Conservation (phyloP, 2,797 vertebrate genomes). For the Syngnathus rostellatus region DNA sequence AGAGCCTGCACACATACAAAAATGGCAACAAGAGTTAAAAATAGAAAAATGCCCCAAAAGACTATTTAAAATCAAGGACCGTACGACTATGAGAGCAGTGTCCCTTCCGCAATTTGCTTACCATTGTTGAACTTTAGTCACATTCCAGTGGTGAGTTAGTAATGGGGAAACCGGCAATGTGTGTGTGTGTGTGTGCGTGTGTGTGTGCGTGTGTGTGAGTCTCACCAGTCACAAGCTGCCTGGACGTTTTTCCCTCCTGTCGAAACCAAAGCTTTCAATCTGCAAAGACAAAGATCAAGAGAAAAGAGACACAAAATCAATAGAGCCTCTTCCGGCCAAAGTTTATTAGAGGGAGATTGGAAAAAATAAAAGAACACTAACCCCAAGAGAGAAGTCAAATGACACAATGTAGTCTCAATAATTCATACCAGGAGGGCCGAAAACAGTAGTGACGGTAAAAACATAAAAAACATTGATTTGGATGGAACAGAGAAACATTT, state of each 20-base stretch:
- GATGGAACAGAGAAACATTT: not conserved
- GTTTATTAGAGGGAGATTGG: conserved; percentile 43
- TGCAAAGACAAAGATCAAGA: conserved; percentile 61
- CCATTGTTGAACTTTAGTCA: not conserved
- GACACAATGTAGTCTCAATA: conserved; percentile 6
- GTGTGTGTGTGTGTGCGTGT: not conserved
- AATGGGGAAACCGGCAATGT: not conserved
- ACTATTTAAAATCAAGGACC: conserved; percentile 54
- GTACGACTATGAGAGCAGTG: conserved; percentile 8
- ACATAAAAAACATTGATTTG: conserved; percentile 1
- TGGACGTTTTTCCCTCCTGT: conserved; percentile 95
- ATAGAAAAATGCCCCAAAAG: not conserved
- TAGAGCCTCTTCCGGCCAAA: conserved; percentile 43
- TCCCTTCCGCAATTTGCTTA: conserved; percentile 5
- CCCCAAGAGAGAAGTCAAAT: conserved; percentile 23
- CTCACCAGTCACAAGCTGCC: conserved; percentile 98
- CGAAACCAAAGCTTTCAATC: conserved; percentile 92
- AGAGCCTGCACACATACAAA: conserved; percentile 72
- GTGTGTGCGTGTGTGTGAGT: conserved; percentile 5
- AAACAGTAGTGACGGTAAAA: conserved; percentile 8
- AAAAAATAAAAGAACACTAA: conserved; percentile 32
- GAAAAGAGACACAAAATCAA: conserved; percentile 59
- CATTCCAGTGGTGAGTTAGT: conserved; percentile 12
- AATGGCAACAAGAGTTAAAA: not conserved
- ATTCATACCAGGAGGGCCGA: conserved; percentile 21